Percentiles rank a stretch among this genome's conserved stretches.
phyloP scores from a whole-genome alignment of 1,140 invertebrate species.

The Halyomorpha halys region DNA sequence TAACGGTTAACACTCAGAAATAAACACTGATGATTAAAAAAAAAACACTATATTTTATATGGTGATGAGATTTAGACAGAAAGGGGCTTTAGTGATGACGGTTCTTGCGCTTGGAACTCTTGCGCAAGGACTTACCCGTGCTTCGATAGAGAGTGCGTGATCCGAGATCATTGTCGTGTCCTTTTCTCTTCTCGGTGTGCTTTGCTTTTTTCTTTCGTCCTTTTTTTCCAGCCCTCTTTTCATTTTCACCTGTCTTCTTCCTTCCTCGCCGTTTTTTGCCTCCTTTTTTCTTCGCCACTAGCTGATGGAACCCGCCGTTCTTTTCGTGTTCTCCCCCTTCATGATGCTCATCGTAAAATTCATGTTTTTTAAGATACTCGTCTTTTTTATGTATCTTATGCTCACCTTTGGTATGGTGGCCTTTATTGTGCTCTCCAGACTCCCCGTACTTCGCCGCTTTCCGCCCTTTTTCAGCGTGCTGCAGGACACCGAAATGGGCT shows the following conservation, averaged over 20 bases:
- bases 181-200: slow-evolving; percentile 37
- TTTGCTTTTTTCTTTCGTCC: slow-evolving; percentile 46
- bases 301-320: slow-evolving; percentile 46
- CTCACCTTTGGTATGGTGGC: slow-evolving; percentile 57
- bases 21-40: too few relatives aligned
- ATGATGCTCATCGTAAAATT: slow-evolving; percentile 60
- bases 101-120: too few relatives aligned
- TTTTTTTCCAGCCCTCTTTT: slow-evolving; percentile 47
- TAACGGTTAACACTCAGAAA: too few relatives aligned
- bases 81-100: too few relatives aligned
- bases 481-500: slow-evolving; percentile 36
- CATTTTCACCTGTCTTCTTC: slow-evolving; percentile 39
- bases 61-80: too few relatives aligned
- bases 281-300: slow-evolving; percentile 44
- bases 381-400: slow-evolving; percentile 63
- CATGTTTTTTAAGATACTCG: slow-evolving; percentile 59
- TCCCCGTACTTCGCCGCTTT: slow-evolving; percentile 43
- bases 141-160: slow-evolving; percentile 27
- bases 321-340: slow-evolving; percentile 53
- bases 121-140: too few relatives aligned
- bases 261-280: slow-evolving; percentile 38
- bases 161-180: too few relatives aligned
- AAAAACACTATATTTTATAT: too few relatives aligned
- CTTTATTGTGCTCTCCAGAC: slow-evolving; percentile 54
- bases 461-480: slow-evolving; percentile 36